A percentile compares a stretch with the other conserved stretches of the same genome.
Evolutionary conservation across 1,140 invertebrate species (phyloP).

Genomic region (Macrocentrus cingulum): DNA sequence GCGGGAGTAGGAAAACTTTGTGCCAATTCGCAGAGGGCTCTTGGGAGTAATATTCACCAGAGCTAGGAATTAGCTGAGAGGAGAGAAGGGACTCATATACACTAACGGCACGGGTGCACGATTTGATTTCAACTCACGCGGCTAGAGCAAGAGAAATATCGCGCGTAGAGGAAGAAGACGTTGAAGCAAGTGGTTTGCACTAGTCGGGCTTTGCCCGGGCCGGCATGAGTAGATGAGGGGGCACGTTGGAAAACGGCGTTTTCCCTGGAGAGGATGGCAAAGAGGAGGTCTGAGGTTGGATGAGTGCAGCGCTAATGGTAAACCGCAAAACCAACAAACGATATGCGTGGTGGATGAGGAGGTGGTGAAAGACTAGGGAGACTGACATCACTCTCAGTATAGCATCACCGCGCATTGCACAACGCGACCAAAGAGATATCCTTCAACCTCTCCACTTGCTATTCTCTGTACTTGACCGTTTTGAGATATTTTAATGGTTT

Average conservation of each 20-base stretch:
- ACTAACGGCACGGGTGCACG: conserved; percentile 9
- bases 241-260: conserved; percentile 27
- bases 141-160: neutral
- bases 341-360: conserved; percentile 43
- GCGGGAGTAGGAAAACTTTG: too few species aligned
- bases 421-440: too few species aligned
- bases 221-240: too few species aligned
- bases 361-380: conserved; percentile 19
- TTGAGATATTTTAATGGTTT: too few species aligned
- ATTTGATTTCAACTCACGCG: conserved; percentile 24
- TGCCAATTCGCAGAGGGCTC: conserved; percentile 13
- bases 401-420: conserved; percentile 3
- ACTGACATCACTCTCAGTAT: neutral
- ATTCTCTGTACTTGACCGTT: too few species aligned
- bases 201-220: conserved; percentile 20
- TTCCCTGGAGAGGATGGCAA: conserved; percentile 37
- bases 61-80: conserved; percentile 25
- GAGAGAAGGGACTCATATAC: too few species aligned
- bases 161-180: conserved; percentile 11
- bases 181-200: conserved; percentile 19
- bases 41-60: conserved; percentile 20
- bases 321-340: conserved; percentile 52
- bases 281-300: conserved; percentile 27
- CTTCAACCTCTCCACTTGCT: too few species aligned
- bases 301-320: conserved; percentile 45